Conservation (phyloP, 2,888 invertebrate species). For the Meteorus colon region DNA sequence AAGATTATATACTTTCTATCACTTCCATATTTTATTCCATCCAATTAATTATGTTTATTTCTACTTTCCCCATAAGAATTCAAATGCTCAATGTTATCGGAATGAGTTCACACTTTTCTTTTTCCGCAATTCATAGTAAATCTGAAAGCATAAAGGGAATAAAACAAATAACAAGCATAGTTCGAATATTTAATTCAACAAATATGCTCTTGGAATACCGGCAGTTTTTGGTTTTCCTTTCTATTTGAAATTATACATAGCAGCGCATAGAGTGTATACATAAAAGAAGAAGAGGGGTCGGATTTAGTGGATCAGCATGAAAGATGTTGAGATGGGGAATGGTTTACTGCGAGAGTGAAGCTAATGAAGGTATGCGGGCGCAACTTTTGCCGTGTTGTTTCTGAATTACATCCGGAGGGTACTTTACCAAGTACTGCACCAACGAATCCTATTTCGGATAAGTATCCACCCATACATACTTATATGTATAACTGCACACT, state of each 20-base stretch:
- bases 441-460: constrained; percentile 52
- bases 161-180: neutral
- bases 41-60: too few relatives aligned
- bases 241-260: neutral
- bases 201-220: neutral
- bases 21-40: too few relatives aligned
- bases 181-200: neutral
- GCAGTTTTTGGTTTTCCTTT: neutral
- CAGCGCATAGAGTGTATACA: neutral
- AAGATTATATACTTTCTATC: too few relatives aligned
- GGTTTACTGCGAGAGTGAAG: constrained; percentile 11
- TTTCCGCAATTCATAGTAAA: too few relatives aligned
- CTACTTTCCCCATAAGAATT: too few relatives aligned
- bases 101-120: too few relatives aligned
- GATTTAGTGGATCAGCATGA: neutral
- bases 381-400: constrained; percentile 29
- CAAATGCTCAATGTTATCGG: too few relatives aligned
- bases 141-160: neutral
- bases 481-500: constrained; percentile 23
- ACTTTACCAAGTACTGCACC: constrained; percentile 45
- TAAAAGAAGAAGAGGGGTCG: neutral
- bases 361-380: constrained; percentile 24
- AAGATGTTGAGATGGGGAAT: constrained; percentile 16
- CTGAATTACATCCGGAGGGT: constrained; percentile 30
- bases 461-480: constrained; percentile 42